phyloP scores from a whole-genome alignment of 2,888 invertebrate genomes.

The Leptopterna dolabrata region DNA sequence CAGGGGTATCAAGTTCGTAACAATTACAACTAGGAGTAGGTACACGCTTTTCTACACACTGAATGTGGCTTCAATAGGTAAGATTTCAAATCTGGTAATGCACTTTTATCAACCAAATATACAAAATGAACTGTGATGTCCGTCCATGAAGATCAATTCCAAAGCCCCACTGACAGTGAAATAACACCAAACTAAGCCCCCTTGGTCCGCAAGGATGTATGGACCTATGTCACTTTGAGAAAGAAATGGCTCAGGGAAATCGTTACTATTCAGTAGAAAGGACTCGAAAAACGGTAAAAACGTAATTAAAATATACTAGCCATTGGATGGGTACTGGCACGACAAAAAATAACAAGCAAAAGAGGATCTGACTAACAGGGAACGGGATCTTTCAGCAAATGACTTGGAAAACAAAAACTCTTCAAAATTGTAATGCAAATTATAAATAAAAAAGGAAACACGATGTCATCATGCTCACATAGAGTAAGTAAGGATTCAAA shows the following conservation, averaged over 20 bases:
- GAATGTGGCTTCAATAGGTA: too few species aligned
- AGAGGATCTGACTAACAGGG: conserved; percentile 12
- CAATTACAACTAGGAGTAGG: too few species aligned
- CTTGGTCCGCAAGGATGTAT: too few species aligned
- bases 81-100: too few species aligned
- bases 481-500: neutral
- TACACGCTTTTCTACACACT: too few species aligned
- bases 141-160: too few species aligned
- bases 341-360: neutral
- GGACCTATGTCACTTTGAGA: neutral
- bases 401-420: neutral
- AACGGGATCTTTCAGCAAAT: neutral
- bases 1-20: too few species aligned
- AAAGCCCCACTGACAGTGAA: too few species aligned
- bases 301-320: neutral
- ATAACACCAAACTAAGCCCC: too few species aligned
- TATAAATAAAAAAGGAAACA: neutral
- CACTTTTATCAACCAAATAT: too few species aligned
- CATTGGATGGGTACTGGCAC: neutral
- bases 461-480: conserved; percentile 29
- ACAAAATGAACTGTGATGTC: too few species aligned
- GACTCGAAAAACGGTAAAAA: neutral
- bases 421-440: neutral
- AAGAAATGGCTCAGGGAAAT: neutral
- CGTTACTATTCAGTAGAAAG: neutral